Percentiles rank a stretch among this genome's conserved stretches.
These are phyloP conservation scores for Pelosia muscerda DNA, from an alignment of 2,888 invertebrate genomes.

Conservation along the genomic window DNA sequence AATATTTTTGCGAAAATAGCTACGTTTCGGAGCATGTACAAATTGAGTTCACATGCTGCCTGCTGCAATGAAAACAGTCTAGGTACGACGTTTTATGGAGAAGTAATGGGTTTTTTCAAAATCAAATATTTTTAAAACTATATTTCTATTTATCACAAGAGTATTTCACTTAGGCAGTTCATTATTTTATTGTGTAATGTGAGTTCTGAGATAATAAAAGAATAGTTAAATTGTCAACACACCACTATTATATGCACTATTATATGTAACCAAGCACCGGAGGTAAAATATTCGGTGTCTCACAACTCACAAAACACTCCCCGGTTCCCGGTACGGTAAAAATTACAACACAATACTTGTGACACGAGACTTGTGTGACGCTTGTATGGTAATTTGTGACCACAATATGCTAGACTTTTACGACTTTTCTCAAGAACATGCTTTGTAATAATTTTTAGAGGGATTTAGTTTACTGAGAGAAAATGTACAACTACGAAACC, in stretches of 20 bases:
- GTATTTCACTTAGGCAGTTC: no score
- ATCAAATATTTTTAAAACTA: no score
- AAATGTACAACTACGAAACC: neutral
- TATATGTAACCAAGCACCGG: no score
- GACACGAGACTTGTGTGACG: neutral
- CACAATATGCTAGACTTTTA: constrained; percentile 4
- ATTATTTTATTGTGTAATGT: no score
- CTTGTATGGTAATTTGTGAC: constrained; percentile 11
- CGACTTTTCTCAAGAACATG: constrained; percentile 27
- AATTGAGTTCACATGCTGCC: constrained; percentile 1
- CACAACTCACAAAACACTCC: neutral
- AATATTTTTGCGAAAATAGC: neutral
- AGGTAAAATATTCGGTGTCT: neutral
- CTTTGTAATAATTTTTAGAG: constrained; percentile 22
- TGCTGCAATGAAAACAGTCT: neutral
- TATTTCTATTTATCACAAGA: no score
- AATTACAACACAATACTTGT: no score
- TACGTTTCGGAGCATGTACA: neutral
- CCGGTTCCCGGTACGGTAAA: no score
- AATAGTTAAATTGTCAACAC: no score
- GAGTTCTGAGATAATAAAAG: no score
- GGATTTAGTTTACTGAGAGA: constrained; percentile 4
- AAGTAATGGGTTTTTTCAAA: no score
- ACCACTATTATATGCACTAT: no score
- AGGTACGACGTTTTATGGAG: no score